Base-by-base conservation (phyloP, 30 jellyfish, hydroid and myxozoan species). In the Cassiopea xamachana region DNA sequence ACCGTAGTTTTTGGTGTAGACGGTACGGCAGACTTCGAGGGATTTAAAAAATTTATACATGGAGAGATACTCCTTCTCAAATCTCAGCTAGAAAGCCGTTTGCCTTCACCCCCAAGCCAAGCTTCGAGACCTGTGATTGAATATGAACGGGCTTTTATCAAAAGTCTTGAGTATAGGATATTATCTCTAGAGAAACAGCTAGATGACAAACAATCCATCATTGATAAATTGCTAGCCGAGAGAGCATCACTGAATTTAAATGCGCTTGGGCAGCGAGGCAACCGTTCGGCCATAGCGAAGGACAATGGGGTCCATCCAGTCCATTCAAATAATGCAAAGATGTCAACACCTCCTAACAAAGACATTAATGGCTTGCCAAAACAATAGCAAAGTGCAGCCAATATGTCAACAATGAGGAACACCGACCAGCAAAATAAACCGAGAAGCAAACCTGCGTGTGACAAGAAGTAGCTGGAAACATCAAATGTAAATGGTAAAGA, bases 301-400 rank as follows among this genome's bases (percentile, higher is more conserved):
- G 71, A 81, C 69, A 81, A 81, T 61, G 90, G 48, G 27, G 70
- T 69, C 72, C 80, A 81, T 81, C 62, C 90, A 81, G 74, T 81
- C 69, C 14, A 62, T 45, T 19, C 90, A 81, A 81, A 81, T 1
- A 46, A 81, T 60, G 62, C 90, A 81, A 81, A 81, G 81, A 10
- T 81, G 71, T 48, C 91, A 83, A 77, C 78, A 17, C 78, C 84
- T 83, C 91, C 27, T 12, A 83, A 83, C 84, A 59, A 83, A 83
- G 91, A 70, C 69, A 83, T 83, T 17, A 82, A 83, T 83, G 75
- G 84, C 84, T 83, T 83, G 91, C 84, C 91, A 48, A 70, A 83
- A 83, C 91, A 69, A 68, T 74, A 69, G 91, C 91, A 69, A 82
- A 82, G 91, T 69, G 58, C 88, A 80, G 88, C 60, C 72, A 51